Conservation (phyloP, 2,797 vertebrate species). For the Hippoglossus hippoglossus region DNA sequence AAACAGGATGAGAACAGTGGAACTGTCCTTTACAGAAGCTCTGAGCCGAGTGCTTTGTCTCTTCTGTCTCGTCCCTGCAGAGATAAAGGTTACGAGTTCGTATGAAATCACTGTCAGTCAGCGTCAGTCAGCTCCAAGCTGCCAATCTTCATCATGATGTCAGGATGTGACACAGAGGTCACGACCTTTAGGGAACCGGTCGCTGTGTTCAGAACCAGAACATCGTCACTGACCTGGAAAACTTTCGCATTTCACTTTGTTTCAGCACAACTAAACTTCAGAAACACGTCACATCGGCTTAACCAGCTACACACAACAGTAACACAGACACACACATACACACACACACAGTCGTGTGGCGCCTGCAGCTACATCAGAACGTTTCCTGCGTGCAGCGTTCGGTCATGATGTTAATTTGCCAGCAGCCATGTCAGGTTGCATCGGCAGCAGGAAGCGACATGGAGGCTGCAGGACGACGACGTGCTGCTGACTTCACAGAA, state of each 20-base stretch:
- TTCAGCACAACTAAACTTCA: conserved; percentile 46
- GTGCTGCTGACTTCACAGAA: conserved; percentile 45
- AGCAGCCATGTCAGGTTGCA: conserved; percentile 44
- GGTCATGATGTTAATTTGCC: conserved; percentile 42
- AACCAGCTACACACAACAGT: conserved; percentile 21
- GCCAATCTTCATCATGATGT: conserved; percentile 45
- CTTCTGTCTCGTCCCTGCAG: background rate
- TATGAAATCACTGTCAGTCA: conserved; percentile 12
- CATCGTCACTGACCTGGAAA: conserved; percentile 63
- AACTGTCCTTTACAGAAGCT: conserved; percentile 2
- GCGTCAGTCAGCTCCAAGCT: conserved; percentile 17
- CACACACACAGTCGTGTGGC: background rate
- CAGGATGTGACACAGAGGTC: conserved; percentile 25
- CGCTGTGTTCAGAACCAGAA: conserved; percentile 10
- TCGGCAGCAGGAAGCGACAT: conserved; percentile 36
- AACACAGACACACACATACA: conserved; percentile 19
- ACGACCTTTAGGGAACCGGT: conserved; percentile 27
- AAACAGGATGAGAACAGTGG: background rate
- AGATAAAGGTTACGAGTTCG: conserved; percentile 11
- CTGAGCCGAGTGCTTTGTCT: conserved; percentile 9
- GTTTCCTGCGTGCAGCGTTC: conserved; percentile 11
- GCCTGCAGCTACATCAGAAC: conserved; percentile 34
- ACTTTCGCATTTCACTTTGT: conserved; percentile 26
- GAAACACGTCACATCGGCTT: conserved; percentile 61
- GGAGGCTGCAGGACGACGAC: conserved; percentile 32